Conservation (phyloP, 1,140 invertebrate species). For the Papilio polytes region DNA sequence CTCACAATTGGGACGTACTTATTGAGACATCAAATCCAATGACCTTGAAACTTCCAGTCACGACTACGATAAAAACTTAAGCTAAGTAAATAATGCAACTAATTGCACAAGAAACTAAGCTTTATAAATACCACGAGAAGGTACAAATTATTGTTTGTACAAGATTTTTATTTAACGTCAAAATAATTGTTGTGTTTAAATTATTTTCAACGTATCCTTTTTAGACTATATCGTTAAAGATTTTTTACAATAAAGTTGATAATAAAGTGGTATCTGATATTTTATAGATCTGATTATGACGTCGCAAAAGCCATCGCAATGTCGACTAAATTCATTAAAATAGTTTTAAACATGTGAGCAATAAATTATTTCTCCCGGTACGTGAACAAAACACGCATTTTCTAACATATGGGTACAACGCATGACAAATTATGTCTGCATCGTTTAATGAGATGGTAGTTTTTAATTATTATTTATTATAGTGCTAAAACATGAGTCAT, state of each 20-base stretch:
- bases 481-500: neutral
- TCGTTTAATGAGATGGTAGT: neutral
- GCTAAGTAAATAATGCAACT: neutral
- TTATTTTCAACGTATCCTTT: too few species aligned
- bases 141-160: neutral
- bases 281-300: neutral
- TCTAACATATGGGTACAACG: neutral
- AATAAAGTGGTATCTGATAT: neutral
- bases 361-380: neutral
- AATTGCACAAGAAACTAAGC: neutral
- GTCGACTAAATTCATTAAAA: neutral
- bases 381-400: neutral
- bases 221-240: neutral
- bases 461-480: neutral
- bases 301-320: neutral
- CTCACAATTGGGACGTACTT: neutral
- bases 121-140: neutral
- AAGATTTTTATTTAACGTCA: neutral
- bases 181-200: too few species aligned
- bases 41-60: neutral
- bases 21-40: neutral
- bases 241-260: neutral
- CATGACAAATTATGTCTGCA: neutral
- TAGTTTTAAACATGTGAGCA: neutral
- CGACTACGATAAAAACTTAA: slow-evolving; percentile 9